A percentile compares a stretch with the other conserved stretches of the same genome.
These are phyloP conservation scores for Neoaliturus tenellus DNA, from an alignment of 2,888 invertebrate genomes.

Conservation along the genomic window DNA sequence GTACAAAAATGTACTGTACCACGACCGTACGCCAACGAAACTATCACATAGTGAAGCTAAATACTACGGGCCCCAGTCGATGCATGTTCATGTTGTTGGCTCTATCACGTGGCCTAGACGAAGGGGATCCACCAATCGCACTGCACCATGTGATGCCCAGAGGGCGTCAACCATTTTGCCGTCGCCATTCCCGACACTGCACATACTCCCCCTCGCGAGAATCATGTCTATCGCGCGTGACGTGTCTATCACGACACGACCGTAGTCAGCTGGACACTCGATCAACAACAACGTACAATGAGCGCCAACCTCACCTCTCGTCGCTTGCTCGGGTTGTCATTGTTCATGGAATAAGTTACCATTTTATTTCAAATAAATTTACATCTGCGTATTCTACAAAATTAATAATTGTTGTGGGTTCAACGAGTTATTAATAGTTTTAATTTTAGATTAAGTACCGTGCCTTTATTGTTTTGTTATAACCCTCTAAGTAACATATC, in stretches of 20 bases:
- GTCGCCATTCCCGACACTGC: conserved; percentile 24
- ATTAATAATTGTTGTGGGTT: no score
- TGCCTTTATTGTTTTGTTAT: no score
- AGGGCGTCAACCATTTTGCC: conserved; percentile 53
- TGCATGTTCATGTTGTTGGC: conserved; percentile 71
- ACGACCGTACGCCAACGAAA: conserved; percentile 68
- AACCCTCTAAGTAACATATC: no score
- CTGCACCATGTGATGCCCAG: conserved; percentile 68
- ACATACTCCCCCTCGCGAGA: conserved; percentile 44
- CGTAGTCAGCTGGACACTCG: no score
- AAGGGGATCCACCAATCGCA: conserved; percentile 71
- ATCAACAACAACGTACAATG: no score
- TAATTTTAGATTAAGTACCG: no score
- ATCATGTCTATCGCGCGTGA: conserved; percentile 36
- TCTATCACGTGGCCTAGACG: conserved; percentile 74
- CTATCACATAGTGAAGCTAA: conserved; percentile 68
- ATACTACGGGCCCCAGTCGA: conserved; percentile 69
- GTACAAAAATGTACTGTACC: background rate
- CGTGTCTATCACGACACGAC: conserved; percentile 3
- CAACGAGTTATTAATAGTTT: no score
- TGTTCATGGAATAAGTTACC: no score
- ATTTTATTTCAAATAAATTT: no score
- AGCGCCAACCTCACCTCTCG: no score
- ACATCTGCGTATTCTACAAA: no score
- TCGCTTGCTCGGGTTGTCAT: no score